Evolutionary conservation across 2,888 invertebrate genomes (phyloP), one percentile per base, ranked within the genome.

Genomic region (Drosophila rubida): DNA sequence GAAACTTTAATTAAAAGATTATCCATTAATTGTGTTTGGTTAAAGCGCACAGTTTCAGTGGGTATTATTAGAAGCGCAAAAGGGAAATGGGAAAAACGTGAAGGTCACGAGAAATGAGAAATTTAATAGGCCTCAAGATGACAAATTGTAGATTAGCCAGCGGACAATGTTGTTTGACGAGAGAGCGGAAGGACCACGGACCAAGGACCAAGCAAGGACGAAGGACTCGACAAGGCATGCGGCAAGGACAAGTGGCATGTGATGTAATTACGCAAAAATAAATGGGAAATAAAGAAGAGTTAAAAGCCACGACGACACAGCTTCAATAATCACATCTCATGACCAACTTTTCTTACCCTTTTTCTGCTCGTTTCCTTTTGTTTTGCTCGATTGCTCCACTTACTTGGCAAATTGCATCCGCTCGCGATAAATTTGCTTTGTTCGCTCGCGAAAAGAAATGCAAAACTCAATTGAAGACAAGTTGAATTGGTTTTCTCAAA

Each of bases 341-440:
- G 25, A 46, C 14, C 16, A 68, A 46, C 9, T 50, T 58, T 32
- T 32, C 2, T 37, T 37, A 22, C 9, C 22, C 27, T n/a, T 42
- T 50, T 49, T 37, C 45, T 37, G 9, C 22, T 25, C 2, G 27
- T 30, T 13, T 19, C n/a, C 32, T 58, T 39, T 46, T 41, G 35
- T 41, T 63, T 30, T 30, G 44, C 58, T 45, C 23, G 59, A 75
- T 54, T 65, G 73, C 53, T 76, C 51, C 58, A 78, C 79, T 75
- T 61, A 61, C 60, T 53, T 51, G 37, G 27, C 41, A 46, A 58
- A 61, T 35, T 58, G 51, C 60, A 54, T 68, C 55, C 51, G 61
- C 23, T 53, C 13, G 13, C 53, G 49, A 73, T 60, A 54, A 60
- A 64, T 42, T 78, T 51, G 11, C 50, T 51, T 58, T 68, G 69